Evolutionary conservation across 2,797 vertebrate genomes (phyloP), one percentile per base, ranked within the genome.

Genomic region (Manis pentadactyla): DNA sequence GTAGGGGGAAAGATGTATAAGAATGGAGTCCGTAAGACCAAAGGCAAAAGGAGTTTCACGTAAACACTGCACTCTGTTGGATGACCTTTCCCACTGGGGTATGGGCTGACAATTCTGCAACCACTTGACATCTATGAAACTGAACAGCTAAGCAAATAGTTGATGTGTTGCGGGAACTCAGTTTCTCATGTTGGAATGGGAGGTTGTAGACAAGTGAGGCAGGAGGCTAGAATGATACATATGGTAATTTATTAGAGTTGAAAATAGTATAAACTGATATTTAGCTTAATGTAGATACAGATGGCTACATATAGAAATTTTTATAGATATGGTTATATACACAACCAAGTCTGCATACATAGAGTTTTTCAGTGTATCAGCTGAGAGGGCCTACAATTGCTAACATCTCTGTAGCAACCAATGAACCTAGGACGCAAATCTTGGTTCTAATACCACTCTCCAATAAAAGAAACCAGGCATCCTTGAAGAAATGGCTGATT

Each of bases 71-170:
- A 46, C 11, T 69, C 19, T 84, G 2, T 46, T 91, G 42, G 69
- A 39, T 53, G 29, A 55, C 59, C 19, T 86, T 93, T 93, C 3
- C 29, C 4, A 49, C 18, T 64, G 73, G 27, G 29, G n/a, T 68
- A 37, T 9, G 12, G 23, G 23, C 69, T 74, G 79, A 87, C 59
- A 87, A 69, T 79, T 93, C 51, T 87, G n/a, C 87, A 94, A 86
- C 14, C 42, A 61, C 27, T 66, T 6, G 19, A 42, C 21, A 66
- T 95, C 23, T 23, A 21, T 74, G 59, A 4, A 79, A 85, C 21
- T 63, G 37, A 93, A 74, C 11, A 81, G 68, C 9, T 91, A 61
- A 82, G 8, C 15, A 64, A 90, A 84, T 53, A 74, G 12, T 61
- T 79, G 71, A 74, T 84, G 49, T 14, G 63, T 27, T 83, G 13